Evolutionary conservation across 2,888 invertebrate genomes (phyloP).

Genomic region (Phragmatobia fuliginosa): DNA sequence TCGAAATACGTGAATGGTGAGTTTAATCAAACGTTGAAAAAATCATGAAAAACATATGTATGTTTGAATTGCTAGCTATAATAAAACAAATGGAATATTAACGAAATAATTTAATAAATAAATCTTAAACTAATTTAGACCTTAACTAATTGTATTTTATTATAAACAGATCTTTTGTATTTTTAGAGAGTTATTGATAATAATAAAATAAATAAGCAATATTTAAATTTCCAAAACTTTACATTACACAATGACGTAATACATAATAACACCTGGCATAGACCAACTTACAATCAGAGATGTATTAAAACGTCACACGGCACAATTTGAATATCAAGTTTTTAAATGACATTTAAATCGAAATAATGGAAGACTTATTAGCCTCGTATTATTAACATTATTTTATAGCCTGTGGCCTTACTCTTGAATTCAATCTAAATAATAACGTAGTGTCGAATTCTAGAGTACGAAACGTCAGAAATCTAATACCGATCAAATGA

Average conservation of each 20-base stretch:
- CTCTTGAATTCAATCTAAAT: no score
- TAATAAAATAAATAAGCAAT: neutral
- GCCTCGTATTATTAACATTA: neutral
- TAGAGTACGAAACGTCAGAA: no score
- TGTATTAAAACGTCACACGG: neutral
- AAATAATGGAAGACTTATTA: neutral
- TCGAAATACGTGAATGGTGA: no score
- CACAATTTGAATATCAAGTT: neutral
- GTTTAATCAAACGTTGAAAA: no score
- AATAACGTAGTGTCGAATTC: no score
- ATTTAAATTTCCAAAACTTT: neutral
- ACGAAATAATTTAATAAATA: conserved; percentile 47
- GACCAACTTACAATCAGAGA: no score
- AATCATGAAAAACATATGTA: no score
- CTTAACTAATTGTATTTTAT: neutral
- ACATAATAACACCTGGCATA: neutral
- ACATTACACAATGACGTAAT: neutral
- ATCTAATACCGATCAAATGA: no score
- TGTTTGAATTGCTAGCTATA: neutral
- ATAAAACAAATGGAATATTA: conserved; percentile 2
- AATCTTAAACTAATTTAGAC: conserved; percentile 21
- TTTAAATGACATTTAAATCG: neutral
- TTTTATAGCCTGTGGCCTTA: neutral
- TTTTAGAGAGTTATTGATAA: neutral
- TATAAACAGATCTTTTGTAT: neutral